A percentile compares a stretch with the other conserved stretches of the same genome.
Evolutionary conservation across 2,113 vertebrate genomes (phyloP).

Genomic region (Pycnonotus jocosus): DNA sequence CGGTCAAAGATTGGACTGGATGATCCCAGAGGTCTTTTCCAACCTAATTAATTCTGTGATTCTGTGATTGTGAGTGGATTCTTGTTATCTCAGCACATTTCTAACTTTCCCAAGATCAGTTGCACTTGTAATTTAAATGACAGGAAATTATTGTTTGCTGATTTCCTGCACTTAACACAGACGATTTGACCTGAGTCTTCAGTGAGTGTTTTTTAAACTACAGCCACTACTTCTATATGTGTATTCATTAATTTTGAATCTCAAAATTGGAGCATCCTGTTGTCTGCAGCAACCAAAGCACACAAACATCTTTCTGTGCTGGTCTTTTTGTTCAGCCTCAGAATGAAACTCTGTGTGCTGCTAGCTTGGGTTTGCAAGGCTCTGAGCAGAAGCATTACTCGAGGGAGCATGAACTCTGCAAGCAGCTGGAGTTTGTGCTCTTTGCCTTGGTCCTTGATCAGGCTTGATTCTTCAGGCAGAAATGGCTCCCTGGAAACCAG

Average conservation of each 20-base stretch:
- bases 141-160: not conserved
- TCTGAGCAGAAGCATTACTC: not conserved
- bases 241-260: not conserved
- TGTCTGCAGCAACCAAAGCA: not conserved
- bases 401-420: accelerated
- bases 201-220: not conserved
- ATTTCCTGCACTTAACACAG: not conserved
- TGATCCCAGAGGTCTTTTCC: not conserved
- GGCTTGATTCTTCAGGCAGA: not conserved
- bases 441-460: not conserved
- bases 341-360: not conserved
- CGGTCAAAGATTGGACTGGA: accelerated
- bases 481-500: not conserved
- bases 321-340: not conserved
- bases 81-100: not conserved
- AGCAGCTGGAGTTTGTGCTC: not conserved
- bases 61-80: not conserved
- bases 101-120: not conserved
- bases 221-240: not conserved
- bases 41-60: not conserved
- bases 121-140: not conserved
- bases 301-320: not conserved
- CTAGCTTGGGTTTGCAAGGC: not conserved
- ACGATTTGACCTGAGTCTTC: not conserved
- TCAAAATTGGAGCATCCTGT: not conserved